Evolutionary conservation across 1,140 invertebrate genomes (phyloP), one percentile per base, ranked within the genome.

Genomic region (Charaxes varanes): DNA sequence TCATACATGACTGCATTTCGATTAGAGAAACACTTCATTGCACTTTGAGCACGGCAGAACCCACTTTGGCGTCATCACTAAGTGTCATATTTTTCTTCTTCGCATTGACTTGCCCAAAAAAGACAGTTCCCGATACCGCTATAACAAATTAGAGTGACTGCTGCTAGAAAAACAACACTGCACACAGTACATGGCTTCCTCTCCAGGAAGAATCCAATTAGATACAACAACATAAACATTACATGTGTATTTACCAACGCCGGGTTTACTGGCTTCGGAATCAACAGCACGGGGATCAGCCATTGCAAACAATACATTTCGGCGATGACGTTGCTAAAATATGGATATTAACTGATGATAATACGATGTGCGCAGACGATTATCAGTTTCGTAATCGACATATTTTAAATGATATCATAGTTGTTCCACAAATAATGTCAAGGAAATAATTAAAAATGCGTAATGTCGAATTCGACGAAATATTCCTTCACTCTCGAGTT

Each of bases 241-340:
- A 97, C 93, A 85, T 99, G 96, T 41, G 97, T 98, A 78, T 97
- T 94, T 41, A 98, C 87, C 12, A 98, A 85, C 18, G 95, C 94
- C 60, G 96, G 95, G 85, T 98, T 98, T 22, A 95, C 89, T 22
- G 97, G 97, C 85, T 99, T 99, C 46, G 97, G 97, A 79, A 99
- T 97, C 30, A 99, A 87, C 38, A 99, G 86, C 32, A 99, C 96
- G 32, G 97, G 97, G 58, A 99, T 94, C 56, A 99, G 85, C 94
- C 96, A 99, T 88, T 99, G 97, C 64, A 99, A 89, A 87, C 97
- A 99, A 88, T 99, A 99, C 97, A 99, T 99, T 45, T 69, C 61
- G 69, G 21, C 44, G 40, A 22, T 34, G 30, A 23, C 63, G 23
- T 23, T 1, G 28, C 28, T 11, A 8, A 11, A 22, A 17, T 17